These are phyloP conservation scores for Chelonus insularis DNA, from an alignment of 1,140 invertebrate genomes.

Conservation along the genomic window DNA sequence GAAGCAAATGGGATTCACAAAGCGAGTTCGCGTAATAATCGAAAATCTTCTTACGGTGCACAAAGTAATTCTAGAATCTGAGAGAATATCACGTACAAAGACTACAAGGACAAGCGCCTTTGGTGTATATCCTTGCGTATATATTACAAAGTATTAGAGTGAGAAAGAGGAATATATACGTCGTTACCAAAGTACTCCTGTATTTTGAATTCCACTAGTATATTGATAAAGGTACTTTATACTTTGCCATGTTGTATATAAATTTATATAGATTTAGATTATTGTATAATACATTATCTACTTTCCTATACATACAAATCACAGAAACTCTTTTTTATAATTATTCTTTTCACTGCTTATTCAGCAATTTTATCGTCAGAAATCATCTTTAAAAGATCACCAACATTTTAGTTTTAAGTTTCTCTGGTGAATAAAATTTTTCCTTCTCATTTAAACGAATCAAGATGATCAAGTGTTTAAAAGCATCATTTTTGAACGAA, in stretches of 20 bases:
- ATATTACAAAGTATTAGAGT: not conserved
- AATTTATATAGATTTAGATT: not conserved
- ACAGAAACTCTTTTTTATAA: not conserved
- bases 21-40: slow-evolving; percentile 11
- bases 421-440: no score
- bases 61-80: slow-evolving; percentile 14
- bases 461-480: no score
- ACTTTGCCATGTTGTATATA: not conserved
- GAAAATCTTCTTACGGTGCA: slow-evolving; percentile 15
- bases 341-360: not conserved
- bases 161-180: not conserved
- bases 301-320: no score
- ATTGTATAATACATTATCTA: no score
- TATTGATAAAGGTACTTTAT: slow-evolving; percentile 9
- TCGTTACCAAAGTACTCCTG: slow-evolving; percentile 12
- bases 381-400: no score
- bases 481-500: no score
- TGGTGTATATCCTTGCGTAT: not conserved
- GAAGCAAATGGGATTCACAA: not conserved
- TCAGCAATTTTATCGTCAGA: not conserved
- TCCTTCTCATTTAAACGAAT: no score
- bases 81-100: slow-evolving; percentile 12
- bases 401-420: no score
- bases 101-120: not conserved
- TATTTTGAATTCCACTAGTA: slow-evolving; percentile 15